Base-by-base conservation (phyloP, 30 jellyfish, hydroid and myxozoan genomes). In the Hydra vulgaris region DNA sequence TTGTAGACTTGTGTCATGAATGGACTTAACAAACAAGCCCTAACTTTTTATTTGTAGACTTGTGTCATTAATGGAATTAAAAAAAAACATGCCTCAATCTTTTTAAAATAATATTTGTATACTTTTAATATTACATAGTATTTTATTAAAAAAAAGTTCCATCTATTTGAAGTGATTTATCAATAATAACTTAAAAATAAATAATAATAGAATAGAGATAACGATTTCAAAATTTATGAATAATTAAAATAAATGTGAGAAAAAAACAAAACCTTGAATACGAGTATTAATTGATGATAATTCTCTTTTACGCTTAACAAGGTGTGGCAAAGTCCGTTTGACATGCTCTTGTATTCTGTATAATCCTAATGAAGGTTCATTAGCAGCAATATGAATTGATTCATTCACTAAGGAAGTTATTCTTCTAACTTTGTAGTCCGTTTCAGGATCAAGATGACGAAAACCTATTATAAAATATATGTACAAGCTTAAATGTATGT, bases 291-390 rank as follows among this genome's bases (percentile, higher is more conserved):
- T 80, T 0, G 54, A 81, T 7, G 54, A 81, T 1, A 92, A 68
- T 78, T 92, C 98, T 26, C 27, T 72, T 23, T 83, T 86, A 24
- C 89, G 79, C 21, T 87, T 94, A 54, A 85, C 87, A 54, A 92
- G 27, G 18, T 79, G 77, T 23, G 98, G 98, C 17, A 81, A 53
- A 40, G 98, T 86, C 27, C 98, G 79, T 76, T 81, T 85, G 52
- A 92, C 81, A 70, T 92, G 98, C 73, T 92, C 98, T 72, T 92
- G 98, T 24, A 92, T 92, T 25, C 98, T 69, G 67, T 83, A 92
- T 15, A 86, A 78, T 0, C 98, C 98, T 20, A 92, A 70, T 7
- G 96, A 86, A 4, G 98, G 98, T 80, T 92, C 98, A 84, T 92
- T 92, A 19, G 96, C 98, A 18, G 92, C 83, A 79, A 87, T 55